Evolutionary conservation across 2,888 invertebrate genomes (phyloP).

Genomic region (Napeogenes sylphis): DNA sequence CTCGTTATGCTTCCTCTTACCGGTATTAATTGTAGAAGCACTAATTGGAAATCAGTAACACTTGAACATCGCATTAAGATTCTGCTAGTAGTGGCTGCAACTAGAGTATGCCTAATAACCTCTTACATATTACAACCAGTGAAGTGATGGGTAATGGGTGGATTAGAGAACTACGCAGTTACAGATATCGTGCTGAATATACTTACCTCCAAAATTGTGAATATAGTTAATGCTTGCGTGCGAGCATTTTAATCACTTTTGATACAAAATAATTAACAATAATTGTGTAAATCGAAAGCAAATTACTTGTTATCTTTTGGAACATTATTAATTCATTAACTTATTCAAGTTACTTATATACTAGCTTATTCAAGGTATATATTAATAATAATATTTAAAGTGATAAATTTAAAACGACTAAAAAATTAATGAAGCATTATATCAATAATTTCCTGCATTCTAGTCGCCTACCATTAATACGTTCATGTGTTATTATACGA

Average conservation of each 20-base stretch:
- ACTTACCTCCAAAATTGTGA: not conserved
- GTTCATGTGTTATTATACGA: conserved; percentile 19
- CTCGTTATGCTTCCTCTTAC: conserved; percentile 35
- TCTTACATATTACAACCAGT: conserved; percentile 5
- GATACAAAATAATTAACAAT: too few relatives aligned
- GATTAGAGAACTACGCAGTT: not conserved
- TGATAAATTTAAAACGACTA: conserved; percentile 16
- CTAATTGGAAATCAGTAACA: conserved; percentile 14
- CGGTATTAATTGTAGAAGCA: conserved; percentile 12
- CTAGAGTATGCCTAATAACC: conserved; percentile 5
- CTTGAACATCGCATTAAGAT: conserved; percentile 5
- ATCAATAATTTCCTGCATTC: conserved; percentile 22
- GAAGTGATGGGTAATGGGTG: not conserved
- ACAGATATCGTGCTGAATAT: not conserved
- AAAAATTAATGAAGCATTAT: conserved; percentile 15
- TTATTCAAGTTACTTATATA: too few relatives aligned
- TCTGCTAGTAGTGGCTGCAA: not conserved
- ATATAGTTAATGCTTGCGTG: not conserved
- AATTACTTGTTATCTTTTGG: too few relatives aligned
- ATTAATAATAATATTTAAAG: not conserved
- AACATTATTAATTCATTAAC: too few relatives aligned
- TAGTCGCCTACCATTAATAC: conserved; percentile 26
- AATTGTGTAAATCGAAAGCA: too few relatives aligned
- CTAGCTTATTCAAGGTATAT: too few relatives aligned
- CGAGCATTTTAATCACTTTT: too few relatives aligned